A percentile compares a stretch with the other conserved stretches of the same genome.
phyloP scores from a whole-genome alignment of 1,140 invertebrate species.

The Plutomurus gul region DNA sequence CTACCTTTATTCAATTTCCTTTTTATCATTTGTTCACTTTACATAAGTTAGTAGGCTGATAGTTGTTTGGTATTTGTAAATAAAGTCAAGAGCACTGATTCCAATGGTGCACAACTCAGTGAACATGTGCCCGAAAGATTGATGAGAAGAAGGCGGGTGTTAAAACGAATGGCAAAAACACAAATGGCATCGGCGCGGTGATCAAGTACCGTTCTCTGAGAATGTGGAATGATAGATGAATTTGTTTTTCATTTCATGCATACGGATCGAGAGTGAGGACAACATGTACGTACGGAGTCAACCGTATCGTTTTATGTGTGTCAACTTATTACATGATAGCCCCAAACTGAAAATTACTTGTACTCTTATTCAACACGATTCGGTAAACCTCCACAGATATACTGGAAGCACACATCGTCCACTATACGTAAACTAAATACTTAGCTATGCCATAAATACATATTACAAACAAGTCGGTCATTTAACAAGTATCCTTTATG shows the following conservation, averaged over 20 bases:
- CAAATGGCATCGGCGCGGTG: background rate
- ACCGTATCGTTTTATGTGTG: background rate
- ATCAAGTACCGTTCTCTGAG: background rate
- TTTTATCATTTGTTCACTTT: background rate
- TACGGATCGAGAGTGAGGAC: background rate
- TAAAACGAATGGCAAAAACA: background rate
- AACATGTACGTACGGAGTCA: background rate
- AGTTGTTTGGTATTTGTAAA: background rate
- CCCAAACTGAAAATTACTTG: too few species aligned
- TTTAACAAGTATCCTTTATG: background rate
- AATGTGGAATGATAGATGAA: constrained; percentile 18
- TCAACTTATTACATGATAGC: too few species aligned
- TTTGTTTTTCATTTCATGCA: background rate
- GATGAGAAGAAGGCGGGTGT: constrained; percentile 1
- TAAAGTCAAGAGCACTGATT: background rate
- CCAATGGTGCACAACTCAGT: background rate
- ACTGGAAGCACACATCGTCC: too few species aligned
- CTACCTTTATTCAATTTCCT: background rate
- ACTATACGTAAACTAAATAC: background rate
- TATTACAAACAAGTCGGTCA: background rate
- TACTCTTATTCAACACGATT: too few species aligned
- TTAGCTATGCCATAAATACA: background rate
- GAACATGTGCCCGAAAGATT: constrained; percentile 15
- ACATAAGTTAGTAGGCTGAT: background rate
- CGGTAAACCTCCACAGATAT: too few species aligned